Conservation (phyloP, 2,113 vertebrate species). For the Aegypius monachus region DNA sequence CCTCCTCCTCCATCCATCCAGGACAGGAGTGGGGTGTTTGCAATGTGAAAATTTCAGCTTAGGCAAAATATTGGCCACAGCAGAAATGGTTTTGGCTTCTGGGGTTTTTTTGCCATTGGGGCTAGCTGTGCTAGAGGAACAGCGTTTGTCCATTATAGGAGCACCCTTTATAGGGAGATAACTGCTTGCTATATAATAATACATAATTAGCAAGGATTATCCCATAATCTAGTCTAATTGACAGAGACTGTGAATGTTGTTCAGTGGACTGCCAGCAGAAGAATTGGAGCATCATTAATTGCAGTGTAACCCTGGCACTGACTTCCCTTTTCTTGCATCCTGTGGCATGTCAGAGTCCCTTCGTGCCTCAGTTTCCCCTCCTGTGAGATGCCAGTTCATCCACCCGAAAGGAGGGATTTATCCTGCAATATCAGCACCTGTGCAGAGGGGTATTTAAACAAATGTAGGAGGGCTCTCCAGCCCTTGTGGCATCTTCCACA, state of each 20-base stretch:
- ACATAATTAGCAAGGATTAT: conserved; percentile 39
- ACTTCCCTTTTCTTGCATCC: not conserved
- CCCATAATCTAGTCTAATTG: conserved; percentile 36
- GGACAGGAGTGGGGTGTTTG: not conserved
- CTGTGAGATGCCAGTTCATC: not conserved
- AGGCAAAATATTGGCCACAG: not conserved
- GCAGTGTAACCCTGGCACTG: not conserved
- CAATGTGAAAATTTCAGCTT: not conserved
- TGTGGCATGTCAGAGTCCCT: not conserved
- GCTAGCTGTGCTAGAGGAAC: not conserved
- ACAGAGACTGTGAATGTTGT: not conserved
- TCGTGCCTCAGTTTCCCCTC: not conserved
- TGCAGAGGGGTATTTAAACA: not conserved
- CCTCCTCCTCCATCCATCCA: not conserved
- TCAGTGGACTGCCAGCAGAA: not conserved
- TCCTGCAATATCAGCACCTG: not conserved
- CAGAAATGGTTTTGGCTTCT: not conserved
- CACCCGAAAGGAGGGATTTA: not conserved
- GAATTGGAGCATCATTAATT: not conserved
- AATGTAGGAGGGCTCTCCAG: not conserved
- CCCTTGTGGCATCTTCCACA: not conserved
- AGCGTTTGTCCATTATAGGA: not conserved
- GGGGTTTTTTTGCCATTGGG: not conserved
- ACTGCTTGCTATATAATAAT: not conserved
- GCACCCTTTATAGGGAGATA: not conserved